Evolutionary conservation across 37 sponge, comb jelly and placozoan genomes (phyloP), one percentile per base, ranked within the genome.

Genomic region (Tethya wilhelma): DNA sequence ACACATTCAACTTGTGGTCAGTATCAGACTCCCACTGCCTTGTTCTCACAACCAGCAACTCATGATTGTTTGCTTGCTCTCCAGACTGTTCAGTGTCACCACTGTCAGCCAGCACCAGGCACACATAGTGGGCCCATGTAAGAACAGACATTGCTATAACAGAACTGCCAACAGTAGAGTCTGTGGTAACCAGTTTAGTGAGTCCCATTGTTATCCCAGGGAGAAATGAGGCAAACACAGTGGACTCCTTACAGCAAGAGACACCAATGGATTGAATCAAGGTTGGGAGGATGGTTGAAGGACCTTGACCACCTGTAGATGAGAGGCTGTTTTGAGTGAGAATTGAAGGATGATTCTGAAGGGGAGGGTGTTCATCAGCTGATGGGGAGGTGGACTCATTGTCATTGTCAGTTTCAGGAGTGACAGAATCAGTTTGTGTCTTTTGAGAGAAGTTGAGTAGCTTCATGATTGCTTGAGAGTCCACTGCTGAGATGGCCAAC

Each of bases 221-320:
- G 20, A 90, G 70, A 45, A 90, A 90, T 38, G 82, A 86, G 30
- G 77, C 84, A 33, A 88, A 75, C 1, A 39, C 74, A 7, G 43
- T 31, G 1, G 57, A 53, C 36, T 26, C 36, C 55, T 38, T 64
- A 32, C 34, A 42, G 22, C 60, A 26, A 31, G 19, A 6, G 2
- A n/a, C n/a, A n/a, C n/a, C n/a, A n/a, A n/a, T n/a, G n/a, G n/a
- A n/a, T n/a, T n/a, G n/a, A n/a, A n/a, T n/a, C n/a, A n/a, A n/a
- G n/a, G n/a, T n/a, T n/a, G n/a, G n/a, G n/a, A n/a, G n/a, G n/a
- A n/a, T n/a, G n/a, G n/a, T n/a, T n/a, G n/a, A n/a, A n/a, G n/a
- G n/a, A n/a, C n/a, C n/a, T n/a, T n/a, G n/a, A n/a, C n/a, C n/a
- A n/a, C n/a, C n/a, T n/a, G n/a, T n/a, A n/a, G n/a, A n/a, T n/a